Evolutionary conservation across 2,797 vertebrate genomes (phyloP).

Genomic region (Gymnopithys bicolor): DNA sequence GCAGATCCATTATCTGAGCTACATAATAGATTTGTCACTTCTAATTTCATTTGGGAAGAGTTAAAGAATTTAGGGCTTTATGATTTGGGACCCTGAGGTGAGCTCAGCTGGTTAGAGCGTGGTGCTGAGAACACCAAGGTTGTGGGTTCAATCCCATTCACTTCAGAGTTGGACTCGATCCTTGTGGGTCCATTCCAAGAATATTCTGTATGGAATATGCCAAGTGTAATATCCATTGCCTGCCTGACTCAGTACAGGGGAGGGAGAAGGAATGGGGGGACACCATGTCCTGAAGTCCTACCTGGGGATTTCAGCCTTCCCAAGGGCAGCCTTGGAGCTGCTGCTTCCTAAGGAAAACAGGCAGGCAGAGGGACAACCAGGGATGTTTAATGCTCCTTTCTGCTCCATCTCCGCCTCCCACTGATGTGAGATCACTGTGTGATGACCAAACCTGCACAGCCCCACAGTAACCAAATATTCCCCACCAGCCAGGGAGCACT

Average conservation of each 20-base stretch:
- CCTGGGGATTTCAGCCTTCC: neutral
- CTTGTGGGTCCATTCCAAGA: too few species aligned
- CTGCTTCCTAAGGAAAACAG: neutral
- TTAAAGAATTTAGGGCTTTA: neutral
- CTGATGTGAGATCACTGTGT: neutral
- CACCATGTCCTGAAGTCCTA: neutral
- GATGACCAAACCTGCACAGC: neutral
- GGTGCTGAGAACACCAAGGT: too few species aligned
- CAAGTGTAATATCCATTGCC: too few species aligned
- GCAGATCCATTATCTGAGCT: neutral
- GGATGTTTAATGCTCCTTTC: neutral
- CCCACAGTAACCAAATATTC: neutral
- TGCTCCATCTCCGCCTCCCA: neutral
- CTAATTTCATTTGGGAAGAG: neutral
- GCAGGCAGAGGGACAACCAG: neutral
- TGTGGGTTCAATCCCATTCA: too few species aligned
- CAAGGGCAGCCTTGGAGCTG: rapidly evolving
- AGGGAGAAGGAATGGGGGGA: neutral
- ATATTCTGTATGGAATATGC: too few species aligned
- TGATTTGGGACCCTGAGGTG: neutral
- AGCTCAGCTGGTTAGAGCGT: too few species aligned
- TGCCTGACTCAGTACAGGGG: neutral
- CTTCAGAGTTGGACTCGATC: too few species aligned
- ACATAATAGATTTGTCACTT: neutral
- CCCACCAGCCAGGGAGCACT: neutral